phyloP scores from a whole-genome alignment of 2,797 vertebrate species.

The Acomys russatus region DNA sequence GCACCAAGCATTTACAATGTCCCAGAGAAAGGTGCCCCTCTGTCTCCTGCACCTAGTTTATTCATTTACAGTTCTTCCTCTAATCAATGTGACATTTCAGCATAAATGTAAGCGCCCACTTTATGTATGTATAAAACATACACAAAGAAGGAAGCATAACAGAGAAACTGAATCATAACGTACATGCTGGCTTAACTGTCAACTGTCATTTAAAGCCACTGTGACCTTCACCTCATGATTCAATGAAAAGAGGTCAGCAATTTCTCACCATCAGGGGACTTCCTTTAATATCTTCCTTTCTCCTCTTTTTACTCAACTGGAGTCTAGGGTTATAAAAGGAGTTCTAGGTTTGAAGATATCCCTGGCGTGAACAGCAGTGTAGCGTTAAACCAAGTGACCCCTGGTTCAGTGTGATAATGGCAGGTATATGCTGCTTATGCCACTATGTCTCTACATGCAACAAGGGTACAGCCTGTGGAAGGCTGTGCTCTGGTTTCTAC shows the following conservation, averaged over 20 bases:
- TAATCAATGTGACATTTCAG: neutral
- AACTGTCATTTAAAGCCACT: neutral
- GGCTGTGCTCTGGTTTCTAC: neutral
- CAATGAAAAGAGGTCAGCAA: neutral
- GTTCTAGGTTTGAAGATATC: too few species aligned
- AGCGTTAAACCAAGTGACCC: neutral
- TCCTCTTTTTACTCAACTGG: neutral
- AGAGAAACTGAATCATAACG: neutral
- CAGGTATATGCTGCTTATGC: neutral
- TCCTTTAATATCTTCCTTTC: neutral
- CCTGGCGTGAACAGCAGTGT: neutral
- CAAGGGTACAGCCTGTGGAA: neutral
- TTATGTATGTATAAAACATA: neutral
- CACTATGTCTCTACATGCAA: too few species aligned
- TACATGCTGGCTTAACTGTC: neutral
- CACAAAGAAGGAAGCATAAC: neutral
- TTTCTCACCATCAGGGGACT: neutral
- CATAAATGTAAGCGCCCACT: neutral
- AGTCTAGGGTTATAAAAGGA: neutral
- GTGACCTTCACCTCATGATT: neutral
- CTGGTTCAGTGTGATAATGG: neutral
- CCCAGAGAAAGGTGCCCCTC: fast-evolving
- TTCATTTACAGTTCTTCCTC: too few species aligned
- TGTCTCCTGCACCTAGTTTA: too few species aligned
- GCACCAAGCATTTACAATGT: too few species aligned